These are phyloP conservation scores for Lacerta viridis DNA, from an alignment of 2,797 vertebrate genomes.

Conservation along the genomic window DNA sequence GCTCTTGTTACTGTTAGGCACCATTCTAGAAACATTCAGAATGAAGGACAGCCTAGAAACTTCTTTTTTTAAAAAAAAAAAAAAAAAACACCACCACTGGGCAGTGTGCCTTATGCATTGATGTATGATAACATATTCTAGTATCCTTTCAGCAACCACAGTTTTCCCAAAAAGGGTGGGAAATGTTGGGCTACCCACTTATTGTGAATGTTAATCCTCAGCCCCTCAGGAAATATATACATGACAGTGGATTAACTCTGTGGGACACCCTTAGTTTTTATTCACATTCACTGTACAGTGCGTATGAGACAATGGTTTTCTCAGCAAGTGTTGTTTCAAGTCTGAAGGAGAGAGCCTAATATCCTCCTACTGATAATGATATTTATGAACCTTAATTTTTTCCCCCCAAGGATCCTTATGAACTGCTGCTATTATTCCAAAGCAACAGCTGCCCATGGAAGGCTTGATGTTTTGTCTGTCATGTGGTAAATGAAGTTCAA, in stretches of 20 bases:
- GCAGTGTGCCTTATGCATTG: not conserved
- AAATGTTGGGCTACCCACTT: constrained; percentile 33
- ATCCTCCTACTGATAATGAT: constrained; percentile 50
- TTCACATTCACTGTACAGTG: constrained; percentile 20
- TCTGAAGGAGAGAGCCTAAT: constrained; percentile 47
- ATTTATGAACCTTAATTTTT: constrained; percentile 41
- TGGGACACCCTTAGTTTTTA: constrained; percentile 57
- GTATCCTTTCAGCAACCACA: constrained; percentile 21
- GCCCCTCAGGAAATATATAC: constrained; percentile 59
- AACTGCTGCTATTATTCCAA: constrained; percentile 46
- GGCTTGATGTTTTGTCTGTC: constrained; percentile 40
- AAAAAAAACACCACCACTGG: not conserved
- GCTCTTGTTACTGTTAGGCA: not conserved
- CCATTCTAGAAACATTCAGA: not conserved
- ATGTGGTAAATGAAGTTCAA: constrained; percentile 22
- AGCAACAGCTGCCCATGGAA: constrained; percentile 30
- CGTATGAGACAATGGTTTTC: constrained; percentile 53
- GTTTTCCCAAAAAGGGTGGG: constrained; percentile 36
- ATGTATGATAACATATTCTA: constrained; percentile 15
- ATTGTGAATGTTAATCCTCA: constrained; percentile 50
- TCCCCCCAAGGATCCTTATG: constrained; percentile 39
- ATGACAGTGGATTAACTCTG: constrained; percentile 56
- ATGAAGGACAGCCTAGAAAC: not conserved
- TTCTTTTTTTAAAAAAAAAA: no score
- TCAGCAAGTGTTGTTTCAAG: constrained; percentile 63